Conservation (phyloP, 2,888 invertebrate species). For the Dysmachus trigonus region DNA sequence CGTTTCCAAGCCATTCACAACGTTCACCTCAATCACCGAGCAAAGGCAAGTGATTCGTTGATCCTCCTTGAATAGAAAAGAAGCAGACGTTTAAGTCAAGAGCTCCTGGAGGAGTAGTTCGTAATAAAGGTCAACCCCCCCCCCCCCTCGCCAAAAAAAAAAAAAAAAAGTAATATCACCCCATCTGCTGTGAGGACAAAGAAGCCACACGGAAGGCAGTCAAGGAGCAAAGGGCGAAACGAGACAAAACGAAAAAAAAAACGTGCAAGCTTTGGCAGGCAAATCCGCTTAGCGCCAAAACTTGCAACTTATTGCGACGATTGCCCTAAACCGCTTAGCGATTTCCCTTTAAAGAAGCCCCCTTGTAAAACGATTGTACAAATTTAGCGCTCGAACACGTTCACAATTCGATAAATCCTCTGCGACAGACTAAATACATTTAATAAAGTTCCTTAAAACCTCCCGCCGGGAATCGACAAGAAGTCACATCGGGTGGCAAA, state of each 20-base stretch:
- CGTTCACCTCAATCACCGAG: neutral
- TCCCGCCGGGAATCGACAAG: conserved; percentile 26
- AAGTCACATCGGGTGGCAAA: neutral
- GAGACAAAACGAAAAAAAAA: too few relatives aligned
- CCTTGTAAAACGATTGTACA: conserved; percentile 27
- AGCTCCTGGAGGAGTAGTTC: neutral
- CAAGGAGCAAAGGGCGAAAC: neutral
- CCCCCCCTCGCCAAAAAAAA: too few relatives aligned
- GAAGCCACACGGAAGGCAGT: neutral
- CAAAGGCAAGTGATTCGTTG: neutral
- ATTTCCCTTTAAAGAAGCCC: neutral
- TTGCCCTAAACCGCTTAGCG: conserved; percentile 18
- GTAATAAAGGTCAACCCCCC: neutral
- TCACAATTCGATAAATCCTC: conserved; percentile 36
- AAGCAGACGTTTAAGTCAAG: neutral
- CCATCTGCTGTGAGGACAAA: neutral
- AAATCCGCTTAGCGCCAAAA: conserved; percentile 25
- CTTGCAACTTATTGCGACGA: conserved; percentile 25
- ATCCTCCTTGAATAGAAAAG: neutral
- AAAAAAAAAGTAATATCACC: neutral
- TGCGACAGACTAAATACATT: conserved; percentile 31
- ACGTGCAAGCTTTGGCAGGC: neutral
- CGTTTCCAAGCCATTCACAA: neutral
- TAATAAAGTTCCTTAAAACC: conserved; percentile 35
- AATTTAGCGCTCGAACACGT: conserved; percentile 30